These are phyloP conservation scores for Melitaea cinxia DNA, from an alignment of 1,140 invertebrate genomes.

Conservation along the genomic window DNA sequence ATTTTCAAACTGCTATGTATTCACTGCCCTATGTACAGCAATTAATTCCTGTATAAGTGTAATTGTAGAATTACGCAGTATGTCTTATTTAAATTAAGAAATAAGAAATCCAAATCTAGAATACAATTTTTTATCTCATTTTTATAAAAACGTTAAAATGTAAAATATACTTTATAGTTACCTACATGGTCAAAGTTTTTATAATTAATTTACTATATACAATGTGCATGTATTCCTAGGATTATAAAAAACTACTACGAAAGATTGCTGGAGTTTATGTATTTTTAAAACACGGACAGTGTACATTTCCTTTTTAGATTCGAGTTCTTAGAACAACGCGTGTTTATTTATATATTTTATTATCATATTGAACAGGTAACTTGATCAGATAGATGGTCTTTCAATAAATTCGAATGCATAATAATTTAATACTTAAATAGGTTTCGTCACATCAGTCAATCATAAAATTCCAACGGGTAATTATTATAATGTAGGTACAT, in stretches of 20 bases:
- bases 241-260: background rate
- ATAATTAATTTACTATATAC: background rate
- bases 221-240: background rate
- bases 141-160: background rate
- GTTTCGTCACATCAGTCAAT: conserved; percentile 6
- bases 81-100: no score
- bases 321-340: background rate
- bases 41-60: no score
- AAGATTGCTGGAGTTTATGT: background rate
- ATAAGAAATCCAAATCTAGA: background rate
- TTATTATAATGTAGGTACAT: conserved; percentile 8
- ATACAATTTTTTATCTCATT: background rate
- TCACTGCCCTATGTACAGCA: no score
- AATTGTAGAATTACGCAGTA: no score
- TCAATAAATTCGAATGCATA: background rate
- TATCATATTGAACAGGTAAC: background rate
- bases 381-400: background rate
- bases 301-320: background rate
- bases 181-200: background rate
- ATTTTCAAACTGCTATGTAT: no score
- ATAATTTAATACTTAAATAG: conserved; percentile 8
- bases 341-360: background rate
- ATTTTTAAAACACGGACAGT: background rate
- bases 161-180: background rate
- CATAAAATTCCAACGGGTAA: conserved; percentile 2